phyloP scores from a whole-genome alignment of 1,140 invertebrate species.

The Pogonomyrmex californicus region DNA sequence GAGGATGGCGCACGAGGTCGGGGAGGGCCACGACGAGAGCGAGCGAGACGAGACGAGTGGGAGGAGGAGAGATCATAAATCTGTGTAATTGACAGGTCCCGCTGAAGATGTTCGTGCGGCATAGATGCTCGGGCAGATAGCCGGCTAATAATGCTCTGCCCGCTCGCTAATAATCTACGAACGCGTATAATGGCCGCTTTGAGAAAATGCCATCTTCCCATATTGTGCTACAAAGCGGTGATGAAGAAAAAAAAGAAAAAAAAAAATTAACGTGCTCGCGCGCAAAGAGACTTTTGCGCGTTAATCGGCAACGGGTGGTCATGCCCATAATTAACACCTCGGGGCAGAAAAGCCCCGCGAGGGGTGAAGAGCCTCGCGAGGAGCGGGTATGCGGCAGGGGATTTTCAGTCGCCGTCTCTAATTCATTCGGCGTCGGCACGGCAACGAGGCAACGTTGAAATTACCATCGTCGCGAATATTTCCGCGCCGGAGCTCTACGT shows the following conservation, averaged over 20 bases:
- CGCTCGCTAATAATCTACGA: constrained; percentile 57
- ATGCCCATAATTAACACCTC: constrained; percentile 58
- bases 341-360: constrained; percentile 16
- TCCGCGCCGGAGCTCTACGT: not conserved
- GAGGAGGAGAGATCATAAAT: constrained; percentile 77
- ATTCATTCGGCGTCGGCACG: constrained; percentile 33
- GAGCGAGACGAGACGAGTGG: constrained; percentile 34
- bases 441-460: constrained; percentile 26
- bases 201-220: constrained; percentile 60
- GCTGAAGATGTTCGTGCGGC: constrained; percentile 70
- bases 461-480: constrained; percentile 23
- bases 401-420: constrained; percentile 27
- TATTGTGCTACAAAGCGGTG: constrained; percentile 9
- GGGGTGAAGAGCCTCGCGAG: not conserved
- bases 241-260: constrained; percentile 10
- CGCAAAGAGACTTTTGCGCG: not conserved
- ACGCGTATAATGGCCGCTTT: constrained; percentile 65
- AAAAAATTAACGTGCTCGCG: constrained; percentile 23
- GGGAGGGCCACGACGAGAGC: constrained; percentile 65
- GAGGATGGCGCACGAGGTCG: constrained; percentile 1
- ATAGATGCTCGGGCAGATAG: constrained; percentile 74
- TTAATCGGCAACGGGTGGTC: constrained; percentile 13
- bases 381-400: not conserved
- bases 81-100: constrained; percentile 82
- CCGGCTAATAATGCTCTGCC: constrained; percentile 70